Evolutionary conservation across 2,888 invertebrate genomes (phyloP), one percentile per base, ranked within the genome.

Genomic region (Cataglyphis livida): DNA sequence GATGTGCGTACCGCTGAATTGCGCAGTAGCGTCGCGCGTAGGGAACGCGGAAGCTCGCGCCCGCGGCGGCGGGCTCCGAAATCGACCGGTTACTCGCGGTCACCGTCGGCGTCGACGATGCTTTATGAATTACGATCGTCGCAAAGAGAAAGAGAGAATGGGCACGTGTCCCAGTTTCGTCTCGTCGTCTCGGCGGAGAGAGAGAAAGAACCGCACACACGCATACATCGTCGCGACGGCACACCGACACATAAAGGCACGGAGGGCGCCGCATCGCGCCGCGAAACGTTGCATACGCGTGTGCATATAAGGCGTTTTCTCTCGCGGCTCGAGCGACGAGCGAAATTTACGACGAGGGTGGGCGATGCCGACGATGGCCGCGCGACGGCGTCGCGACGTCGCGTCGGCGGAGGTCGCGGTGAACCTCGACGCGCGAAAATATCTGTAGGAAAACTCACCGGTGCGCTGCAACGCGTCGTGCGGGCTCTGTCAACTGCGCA

Each of bases 401-500:
- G 21, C n/a, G 12, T 65, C 64, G n/a, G 12, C 59, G 28, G 73
- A 12, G 6, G 10, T 25, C 73, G 62, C 48, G 62, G 10, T 9
- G 51, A 38, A 6, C 28, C 38, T 5, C 38, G 71, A 59, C 51
- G 62, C 38, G 57, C 71, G 57, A 57, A 85, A 89, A 84, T 68
- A 54, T 84, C 85, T 59, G 71, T 83, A 70, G 75, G 79, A 57
- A 87, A 91, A 93, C 93, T 93, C 89, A 94, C 93, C 93, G 92
- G 92, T 92, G 89, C 93, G 92, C 92, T 92, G 89, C 89, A 90
- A 89, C 91, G 88, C 92, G 92, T 92, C 89, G 91, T 90, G 89
- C 87, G 90, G 90, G 90, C 90, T 88, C 88, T 91, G 90, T 91
- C 91, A 93, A 94, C 93, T 93, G 93, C 93, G 93, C 94, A 94